These are phyloP conservation scores for Sparus aurata DNA, from an alignment of 2,797 vertebrate species.

Conservation along the genomic window DNA sequence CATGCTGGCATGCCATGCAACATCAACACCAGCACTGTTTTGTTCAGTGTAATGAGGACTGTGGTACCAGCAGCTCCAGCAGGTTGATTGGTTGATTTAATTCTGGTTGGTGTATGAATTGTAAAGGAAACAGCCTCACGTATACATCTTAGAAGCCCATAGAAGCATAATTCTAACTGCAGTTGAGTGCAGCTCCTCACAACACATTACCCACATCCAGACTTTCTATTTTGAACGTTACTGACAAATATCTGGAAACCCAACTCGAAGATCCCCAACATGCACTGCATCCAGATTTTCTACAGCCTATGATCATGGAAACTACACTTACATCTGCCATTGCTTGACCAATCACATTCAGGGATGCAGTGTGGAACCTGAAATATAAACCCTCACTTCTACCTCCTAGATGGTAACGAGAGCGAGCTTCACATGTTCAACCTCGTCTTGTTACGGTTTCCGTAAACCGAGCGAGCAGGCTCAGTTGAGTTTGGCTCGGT, in stretches of 20 bases:
- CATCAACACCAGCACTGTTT: too few relatives aligned
- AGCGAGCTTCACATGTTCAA: not conserved
- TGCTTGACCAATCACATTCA: not conserved
- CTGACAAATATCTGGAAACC: not conserved
- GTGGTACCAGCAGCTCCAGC: not conserved
- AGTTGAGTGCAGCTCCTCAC: not conserved
- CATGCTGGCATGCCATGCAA: too few relatives aligned
- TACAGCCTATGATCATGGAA: not conserved
- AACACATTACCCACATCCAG: not conserved
- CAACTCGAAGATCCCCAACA: not conserved
- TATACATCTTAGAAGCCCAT: not conserved
- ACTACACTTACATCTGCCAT: not conserved
- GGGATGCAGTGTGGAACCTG: not conserved
- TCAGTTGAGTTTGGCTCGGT: slow-evolving; percentile 57
- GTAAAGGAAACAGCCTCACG: not conserved
- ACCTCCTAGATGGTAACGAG: not conserved
- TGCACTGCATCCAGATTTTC: not conserved
- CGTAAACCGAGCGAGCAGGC: slow-evolving; percentile 18
- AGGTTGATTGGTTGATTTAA: not conserved
- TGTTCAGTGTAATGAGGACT: not conserved
- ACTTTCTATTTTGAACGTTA: not conserved
- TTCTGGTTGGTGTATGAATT: not conserved
- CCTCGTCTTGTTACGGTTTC: slow-evolving; percentile 25
- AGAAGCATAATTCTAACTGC: not conserved
- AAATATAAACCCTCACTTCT: not conserved